Evolutionary conservation across 2,113 vertebrate species (phyloP).

Genomic region (Myotis brandtii): DNA sequence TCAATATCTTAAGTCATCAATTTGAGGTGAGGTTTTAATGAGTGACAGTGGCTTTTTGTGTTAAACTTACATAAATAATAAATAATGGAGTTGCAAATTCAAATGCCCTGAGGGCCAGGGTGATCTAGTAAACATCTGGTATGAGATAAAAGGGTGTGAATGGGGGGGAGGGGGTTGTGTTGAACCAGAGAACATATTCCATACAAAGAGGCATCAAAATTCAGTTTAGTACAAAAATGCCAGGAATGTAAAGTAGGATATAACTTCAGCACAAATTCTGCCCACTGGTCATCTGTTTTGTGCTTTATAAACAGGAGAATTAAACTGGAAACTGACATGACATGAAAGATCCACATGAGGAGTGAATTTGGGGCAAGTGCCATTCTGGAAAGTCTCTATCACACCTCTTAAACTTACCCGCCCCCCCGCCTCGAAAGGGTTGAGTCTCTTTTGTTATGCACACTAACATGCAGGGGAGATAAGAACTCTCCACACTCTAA

Average conservation of each 20-base stretch:
- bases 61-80: constrained; percentile 52
- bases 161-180: rapidly evolving
- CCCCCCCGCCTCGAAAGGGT: not conserved
- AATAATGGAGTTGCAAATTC: constrained; percentile 29
- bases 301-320: not conserved
- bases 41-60: constrained; percentile 4
- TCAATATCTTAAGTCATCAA: not conserved
- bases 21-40: constrained; percentile 41
- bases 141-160: not conserved
- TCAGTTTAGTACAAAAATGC: not conserved
- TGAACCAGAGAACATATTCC: not conserved
- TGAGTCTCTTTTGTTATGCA: not conserved
- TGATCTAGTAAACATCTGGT: not conserved
- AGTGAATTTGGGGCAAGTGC: not conserved
- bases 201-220: not conserved
- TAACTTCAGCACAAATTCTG: constrained; percentile 14
- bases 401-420: not conserved
- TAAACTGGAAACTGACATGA: not conserved
- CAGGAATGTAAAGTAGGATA: not conserved
- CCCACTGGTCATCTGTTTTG: not conserved
- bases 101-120: not conserved
- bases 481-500: not conserved
- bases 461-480: not conserved
- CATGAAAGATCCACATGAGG: not conserved
- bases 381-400: not conserved